phyloP scores from a whole-genome alignment of 2,888 invertebrate genomes.

The Podotricha telesiphe region DNA sequence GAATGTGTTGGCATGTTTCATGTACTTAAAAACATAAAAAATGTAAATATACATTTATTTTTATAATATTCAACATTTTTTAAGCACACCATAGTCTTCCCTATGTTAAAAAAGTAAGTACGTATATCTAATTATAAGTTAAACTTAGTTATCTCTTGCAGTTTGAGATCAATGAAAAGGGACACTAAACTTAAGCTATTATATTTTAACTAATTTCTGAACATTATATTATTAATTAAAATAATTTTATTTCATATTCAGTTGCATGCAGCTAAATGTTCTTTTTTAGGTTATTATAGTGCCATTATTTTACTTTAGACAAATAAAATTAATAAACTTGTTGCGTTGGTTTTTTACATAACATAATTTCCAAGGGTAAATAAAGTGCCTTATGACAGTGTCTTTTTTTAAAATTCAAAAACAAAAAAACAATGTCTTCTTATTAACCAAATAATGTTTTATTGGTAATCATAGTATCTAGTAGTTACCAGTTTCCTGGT shows the following conservation, averaged over 20 bases:
- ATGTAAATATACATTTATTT: conserved; percentile 11
- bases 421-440: neutral
- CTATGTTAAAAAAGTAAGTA: neutral
- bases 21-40: conserved; percentile 7
- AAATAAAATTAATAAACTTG: neutral
- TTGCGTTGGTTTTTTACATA: too few species aligned
- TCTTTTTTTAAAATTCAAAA: too few species aligned
- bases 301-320: conserved; percentile 16
- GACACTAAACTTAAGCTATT: neutral
- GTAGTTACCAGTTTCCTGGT: conserved; percentile 13
- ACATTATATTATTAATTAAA: neutral
- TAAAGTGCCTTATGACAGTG: conserved; percentile 6
- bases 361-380: neutral
- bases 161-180: neutral
- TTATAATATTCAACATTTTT: neutral
- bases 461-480: neutral
- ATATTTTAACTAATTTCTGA: too few species aligned
- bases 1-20: conserved; percentile 9
- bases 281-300: neutral
- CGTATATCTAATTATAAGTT: neutral
- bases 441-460: neutral
- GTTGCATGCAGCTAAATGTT: conserved; percentile 4
- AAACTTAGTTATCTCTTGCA: neutral
- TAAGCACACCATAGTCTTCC: conserved; percentile 6
- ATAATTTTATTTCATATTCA: neutral